These are phyloP conservation scores for Ferrisia virgata DNA, from an alignment of 2,888 invertebrate genomes.

Conservation along the genomic window DNA sequence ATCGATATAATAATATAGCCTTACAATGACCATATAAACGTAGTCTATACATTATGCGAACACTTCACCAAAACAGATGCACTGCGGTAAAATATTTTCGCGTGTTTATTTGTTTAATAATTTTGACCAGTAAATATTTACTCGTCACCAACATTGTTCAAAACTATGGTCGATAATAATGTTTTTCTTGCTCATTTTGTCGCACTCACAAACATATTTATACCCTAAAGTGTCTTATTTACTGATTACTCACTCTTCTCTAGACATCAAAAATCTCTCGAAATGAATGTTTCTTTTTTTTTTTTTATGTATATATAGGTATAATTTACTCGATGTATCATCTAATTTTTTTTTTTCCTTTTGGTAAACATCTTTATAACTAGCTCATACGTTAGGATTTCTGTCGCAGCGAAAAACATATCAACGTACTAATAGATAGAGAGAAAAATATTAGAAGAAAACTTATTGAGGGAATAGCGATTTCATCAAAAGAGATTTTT, in stretches of 20 bases:
- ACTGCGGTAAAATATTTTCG: not conserved
- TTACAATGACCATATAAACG: not conserved
- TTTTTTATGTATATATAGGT: no score
- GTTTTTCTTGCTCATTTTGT: not conserved
- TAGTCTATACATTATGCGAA: not conserved
- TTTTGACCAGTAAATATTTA: slow-evolving; percentile 12
- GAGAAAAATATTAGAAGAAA: no score
- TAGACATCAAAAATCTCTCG: not conserved
- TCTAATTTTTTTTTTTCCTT: no score
- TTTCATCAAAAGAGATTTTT: not conserved
- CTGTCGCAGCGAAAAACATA: no score
- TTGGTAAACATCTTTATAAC: no score
- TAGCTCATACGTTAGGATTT: no score
- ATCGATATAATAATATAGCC: not conserved
- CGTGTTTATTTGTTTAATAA: not conserved
- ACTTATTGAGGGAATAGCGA: no score
- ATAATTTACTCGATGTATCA: no score
- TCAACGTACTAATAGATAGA: no score
- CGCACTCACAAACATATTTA: not conserved
- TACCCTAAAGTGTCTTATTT: not conserved
- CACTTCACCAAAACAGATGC: not conserved
- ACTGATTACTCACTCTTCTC: not conserved
- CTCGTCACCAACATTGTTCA: not conserved
- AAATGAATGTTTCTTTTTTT: no score
- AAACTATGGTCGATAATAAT: not conserved